Base-by-base conservation (phyloP, 2,797 vertebrate genomes). In the Hypotaenidia okinawae region DNA sequence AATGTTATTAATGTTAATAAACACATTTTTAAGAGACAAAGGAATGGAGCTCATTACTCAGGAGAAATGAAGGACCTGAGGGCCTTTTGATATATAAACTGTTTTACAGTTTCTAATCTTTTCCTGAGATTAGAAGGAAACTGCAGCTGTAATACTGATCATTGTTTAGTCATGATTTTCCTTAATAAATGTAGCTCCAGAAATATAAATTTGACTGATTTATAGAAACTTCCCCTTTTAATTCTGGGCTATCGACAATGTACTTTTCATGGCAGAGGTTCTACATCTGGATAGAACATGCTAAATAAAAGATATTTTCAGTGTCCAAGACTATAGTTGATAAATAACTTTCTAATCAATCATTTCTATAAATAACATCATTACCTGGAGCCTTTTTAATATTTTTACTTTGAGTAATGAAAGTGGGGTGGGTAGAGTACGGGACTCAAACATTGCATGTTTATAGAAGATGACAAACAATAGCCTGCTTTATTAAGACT, bases 1-100 rank as follows among this genome's bases (percentile, higher is more conserved):
- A 93, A 91, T 82, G 86, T 92, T 88, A 59, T 89, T 87, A 82
- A 81, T 23, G 47, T 86, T 88, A 93, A 74, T 78, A 92, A 93
- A 66, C 32, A 91, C 17, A 58, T 69, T 94, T 94, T 95, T 83
- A 94, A 94, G 45, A 94, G 84, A 82, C 0, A 2, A 75, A 89
- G 39, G 39, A 93, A 90, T 78, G 24, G 74, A 94, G 30, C 10
- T 94, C 76, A 77, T 91, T 94, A 86, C 49, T 92, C 22, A 72
- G 68, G 63, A 91, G 64, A 79, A 89, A 87, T 39, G 49, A 92
- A 89, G 21, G n/a, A n/a, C 80, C 51, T 76, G 59, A 80, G 55
- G 84, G 47, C 62, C 41, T 91, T 93, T 81, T 90, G 84, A 95
- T 94, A 81, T 95, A 90, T 67, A 73, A 54, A 25, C 32, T 21